Evolutionary conservation across 1,140 invertebrate genomes (phyloP).

Genomic region (Pseudomyrmex concolor): DNA sequence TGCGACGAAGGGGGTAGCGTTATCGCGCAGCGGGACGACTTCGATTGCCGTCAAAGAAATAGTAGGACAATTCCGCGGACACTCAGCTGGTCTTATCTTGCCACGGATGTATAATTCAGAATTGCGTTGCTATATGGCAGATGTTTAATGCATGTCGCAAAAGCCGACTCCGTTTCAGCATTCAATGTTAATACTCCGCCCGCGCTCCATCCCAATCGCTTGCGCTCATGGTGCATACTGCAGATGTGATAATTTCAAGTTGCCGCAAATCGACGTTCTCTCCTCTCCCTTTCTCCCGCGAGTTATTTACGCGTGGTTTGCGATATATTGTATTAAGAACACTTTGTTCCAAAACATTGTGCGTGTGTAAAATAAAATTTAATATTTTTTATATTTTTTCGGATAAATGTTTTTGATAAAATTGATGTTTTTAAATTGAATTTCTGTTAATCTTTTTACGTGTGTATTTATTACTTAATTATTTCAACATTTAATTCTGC

Average conservation of each 20-base stretch:
- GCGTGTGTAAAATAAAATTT: too few relatives aligned
- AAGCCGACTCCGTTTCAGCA: slow-evolving; percentile 68
- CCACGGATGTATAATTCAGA: slow-evolving; percentile 82
- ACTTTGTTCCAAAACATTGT: neutral
- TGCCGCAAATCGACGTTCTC: neutral
- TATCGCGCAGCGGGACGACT: slow-evolving; percentile 65
- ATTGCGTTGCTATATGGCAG: slow-evolving; percentile 79
- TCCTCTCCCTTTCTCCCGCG: neutral
- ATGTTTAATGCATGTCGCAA: slow-evolving; percentile 83
- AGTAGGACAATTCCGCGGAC: slow-evolving; percentile 75
- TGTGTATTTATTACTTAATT: neutral
- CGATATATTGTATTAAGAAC: neutral
- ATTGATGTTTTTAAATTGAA: too few relatives aligned
- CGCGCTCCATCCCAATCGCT: slow-evolving; percentile 68
- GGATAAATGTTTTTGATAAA: too few relatives aligned
- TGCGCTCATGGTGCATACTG: slow-evolving; percentile 68
- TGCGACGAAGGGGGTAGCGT: slow-evolving; percentile 16
- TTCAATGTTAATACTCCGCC: slow-evolving; percentile 81
- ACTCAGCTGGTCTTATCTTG: slow-evolving; percentile 74
- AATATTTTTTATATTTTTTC: too few relatives aligned
- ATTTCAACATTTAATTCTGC: neutral
- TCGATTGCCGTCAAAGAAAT: slow-evolving; percentile 76
- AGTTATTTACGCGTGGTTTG: slow-evolving; percentile 2
- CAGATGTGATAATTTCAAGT: slow-evolving; percentile 66
- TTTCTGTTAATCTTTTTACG: neutral